Conservation (phyloP, 2,113 vertebrate genomes). For the Plestiodon gilberti region DNA sequence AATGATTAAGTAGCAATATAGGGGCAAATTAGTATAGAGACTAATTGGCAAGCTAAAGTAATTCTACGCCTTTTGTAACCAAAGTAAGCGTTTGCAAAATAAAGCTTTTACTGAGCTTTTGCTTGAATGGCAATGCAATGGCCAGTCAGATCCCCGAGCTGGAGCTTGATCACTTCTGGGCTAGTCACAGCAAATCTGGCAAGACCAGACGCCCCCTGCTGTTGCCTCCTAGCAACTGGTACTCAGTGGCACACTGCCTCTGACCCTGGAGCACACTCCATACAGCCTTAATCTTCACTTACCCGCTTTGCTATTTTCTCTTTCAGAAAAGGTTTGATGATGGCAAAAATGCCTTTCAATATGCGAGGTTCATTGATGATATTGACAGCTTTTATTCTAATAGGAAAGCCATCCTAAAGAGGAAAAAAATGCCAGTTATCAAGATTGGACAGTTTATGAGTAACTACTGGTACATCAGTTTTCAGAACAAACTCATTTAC, state of each 20-base stretch:
- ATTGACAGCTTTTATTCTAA: constrained; percentile 98
- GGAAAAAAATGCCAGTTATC: constrained; percentile 52
- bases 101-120: no score
- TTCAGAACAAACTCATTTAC: neutral
- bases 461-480: neutral
- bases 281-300: constrained; percentile 60
- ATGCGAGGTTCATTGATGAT: constrained; percentile 97
- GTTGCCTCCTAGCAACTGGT: neutral
- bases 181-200: no score
- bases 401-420: constrained; percentile 94
- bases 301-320: constrained; percentile 98
- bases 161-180: no score
- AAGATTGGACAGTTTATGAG: neutral
- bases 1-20: no score
- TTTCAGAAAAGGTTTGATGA: constrained; percentile 98
- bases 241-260: neutral
- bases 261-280: no score
- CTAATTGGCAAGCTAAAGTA: no score
- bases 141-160: no score
- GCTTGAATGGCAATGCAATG: no score
- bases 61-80: no score
- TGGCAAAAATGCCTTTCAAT: constrained; percentile 98
- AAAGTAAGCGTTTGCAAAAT: no score
- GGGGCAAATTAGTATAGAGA: no score
- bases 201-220: no score